Conservation (phyloP, 2,888 invertebrate genomes). For the Ophion costatus region DNA sequence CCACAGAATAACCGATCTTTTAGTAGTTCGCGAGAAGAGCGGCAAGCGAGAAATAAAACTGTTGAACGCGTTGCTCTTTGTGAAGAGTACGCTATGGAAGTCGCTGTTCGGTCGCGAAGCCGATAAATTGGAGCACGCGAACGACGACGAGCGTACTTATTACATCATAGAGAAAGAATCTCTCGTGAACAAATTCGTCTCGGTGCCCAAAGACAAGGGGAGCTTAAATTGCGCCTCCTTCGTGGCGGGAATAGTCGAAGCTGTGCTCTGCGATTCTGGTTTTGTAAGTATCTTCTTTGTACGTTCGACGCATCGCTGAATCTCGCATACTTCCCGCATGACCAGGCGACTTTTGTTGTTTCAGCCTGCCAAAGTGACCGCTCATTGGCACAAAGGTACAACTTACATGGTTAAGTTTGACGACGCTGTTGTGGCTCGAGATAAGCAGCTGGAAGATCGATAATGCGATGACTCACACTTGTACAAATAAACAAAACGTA, state of each 20-base stretch:
- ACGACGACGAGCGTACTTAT: slow-evolving; percentile 98
- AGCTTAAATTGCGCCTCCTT: slow-evolving; percentile 99
- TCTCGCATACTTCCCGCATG: not conserved
- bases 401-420: slow-evolving; percentile 99
- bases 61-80: slow-evolving; percentile 96
- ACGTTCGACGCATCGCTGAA: not conserved
- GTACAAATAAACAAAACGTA: slow-evolving; percentile 36
- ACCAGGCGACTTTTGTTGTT: slow-evolving; percentile 9
- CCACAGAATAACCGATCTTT: slow-evolving; percentile 94
- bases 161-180: slow-evolving; percentile 99
- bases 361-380: slow-evolving; percentile 98
- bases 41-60: slow-evolving; percentile 98
- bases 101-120: slow-evolving; percentile 99
- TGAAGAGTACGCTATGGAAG: slow-evolving; percentile 99
- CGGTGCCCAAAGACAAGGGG: slow-evolving; percentile 98
- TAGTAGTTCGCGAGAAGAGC: slow-evolving; percentile 96
- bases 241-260: slow-evolving; percentile 98
- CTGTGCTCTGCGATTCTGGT: slow-evolving; percentile 96
- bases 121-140: slow-evolving; percentile 98
- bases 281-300: slow-evolving; percentile 91
- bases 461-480: slow-evolving; percentile 82
- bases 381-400: slow-evolving; percentile 99
- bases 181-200: slow-evolving; percentile 97
- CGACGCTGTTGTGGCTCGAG: slow-evolving; percentile 94
- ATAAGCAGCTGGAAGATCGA: slow-evolving; percentile 95